Percentiles rank a stretch among this genome's conserved stretches.
Evolutionary conservation across 2,888 invertebrate genomes (phyloP).

Genomic region (Eupeodes latifasciatus): DNA sequence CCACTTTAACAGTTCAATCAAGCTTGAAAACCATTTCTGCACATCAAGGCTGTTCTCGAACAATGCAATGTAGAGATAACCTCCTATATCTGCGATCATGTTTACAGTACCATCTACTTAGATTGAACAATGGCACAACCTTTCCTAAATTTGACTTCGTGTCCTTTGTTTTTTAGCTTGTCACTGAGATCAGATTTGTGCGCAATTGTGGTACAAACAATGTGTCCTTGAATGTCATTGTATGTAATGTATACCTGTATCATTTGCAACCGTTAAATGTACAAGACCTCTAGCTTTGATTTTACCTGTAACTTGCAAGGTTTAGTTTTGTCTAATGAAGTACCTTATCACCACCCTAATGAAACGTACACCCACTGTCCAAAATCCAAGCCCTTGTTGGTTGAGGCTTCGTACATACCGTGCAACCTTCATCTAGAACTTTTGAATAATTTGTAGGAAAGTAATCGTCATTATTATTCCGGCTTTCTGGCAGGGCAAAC

Average conservation of each 20-base stretch:
- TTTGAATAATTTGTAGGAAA: neutral
- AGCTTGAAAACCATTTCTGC: conserved; percentile 52
- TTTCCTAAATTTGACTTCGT: neutral
- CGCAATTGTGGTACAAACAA: conserved; percentile 6
- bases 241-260: neutral
- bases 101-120: neutral
- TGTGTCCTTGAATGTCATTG: neutral
- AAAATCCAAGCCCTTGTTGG: neutral
- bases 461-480: neutral
- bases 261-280: conserved; percentile 7
- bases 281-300: neutral
- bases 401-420: neutral
- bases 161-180: too few relatives aligned
- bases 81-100: conserved; percentile 50
- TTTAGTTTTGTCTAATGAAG: neutral
- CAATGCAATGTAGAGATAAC: conserved; percentile 56
- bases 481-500: conserved; percentile 26
- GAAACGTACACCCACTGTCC: neutral
- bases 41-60: conserved; percentile 35
- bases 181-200: neutral
- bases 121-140: neutral
- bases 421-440: neutral
- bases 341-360: neutral
- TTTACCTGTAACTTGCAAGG: neutral
- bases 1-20: conserved; percentile 66